phyloP scores from a whole-genome alignment of 2,113 vertebrate species.

The Cariama cristata region DNA sequence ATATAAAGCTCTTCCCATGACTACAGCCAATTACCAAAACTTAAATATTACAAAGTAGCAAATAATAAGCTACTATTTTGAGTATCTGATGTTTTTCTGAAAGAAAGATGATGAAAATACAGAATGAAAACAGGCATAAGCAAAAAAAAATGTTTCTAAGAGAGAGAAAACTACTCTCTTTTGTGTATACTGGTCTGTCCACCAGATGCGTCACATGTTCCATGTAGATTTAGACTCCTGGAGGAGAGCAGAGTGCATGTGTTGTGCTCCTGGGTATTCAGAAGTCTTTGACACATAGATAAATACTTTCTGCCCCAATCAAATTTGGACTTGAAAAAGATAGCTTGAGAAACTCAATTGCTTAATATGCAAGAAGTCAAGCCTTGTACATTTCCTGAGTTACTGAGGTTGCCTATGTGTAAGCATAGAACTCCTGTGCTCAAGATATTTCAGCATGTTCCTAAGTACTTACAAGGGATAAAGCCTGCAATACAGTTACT shows the following conservation, averaged over 20 bases:
- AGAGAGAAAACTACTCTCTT: neutral
- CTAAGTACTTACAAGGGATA: neutral
- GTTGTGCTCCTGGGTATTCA: neutral
- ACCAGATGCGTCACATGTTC: neutral
- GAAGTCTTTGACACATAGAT: neutral
- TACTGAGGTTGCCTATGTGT: neutral
- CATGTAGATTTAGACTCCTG: neutral
- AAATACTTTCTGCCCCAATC: neutral
- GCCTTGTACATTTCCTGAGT: neutral
- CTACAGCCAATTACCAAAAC: neutral
- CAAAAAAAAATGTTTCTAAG: neutral
- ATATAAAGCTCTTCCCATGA: neutral
- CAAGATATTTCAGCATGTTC: neutral
- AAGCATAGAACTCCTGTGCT: neutral
- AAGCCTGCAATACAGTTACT: neutral
- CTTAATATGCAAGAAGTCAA: neutral
- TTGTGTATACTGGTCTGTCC: neutral
- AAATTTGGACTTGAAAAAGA: neutral
- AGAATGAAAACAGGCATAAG: neutral
- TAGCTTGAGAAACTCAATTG: neutral
- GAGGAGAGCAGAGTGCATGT: neutral
- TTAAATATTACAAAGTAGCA: neutral
- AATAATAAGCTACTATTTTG: neutral
- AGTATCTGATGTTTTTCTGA: neutral
- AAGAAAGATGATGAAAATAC: neutral